Evolutionary conservation across 2,113 vertebrate genomes (phyloP), one percentile per base, ranked within the genome.

Genomic region (Regulus satrapa): DNA sequence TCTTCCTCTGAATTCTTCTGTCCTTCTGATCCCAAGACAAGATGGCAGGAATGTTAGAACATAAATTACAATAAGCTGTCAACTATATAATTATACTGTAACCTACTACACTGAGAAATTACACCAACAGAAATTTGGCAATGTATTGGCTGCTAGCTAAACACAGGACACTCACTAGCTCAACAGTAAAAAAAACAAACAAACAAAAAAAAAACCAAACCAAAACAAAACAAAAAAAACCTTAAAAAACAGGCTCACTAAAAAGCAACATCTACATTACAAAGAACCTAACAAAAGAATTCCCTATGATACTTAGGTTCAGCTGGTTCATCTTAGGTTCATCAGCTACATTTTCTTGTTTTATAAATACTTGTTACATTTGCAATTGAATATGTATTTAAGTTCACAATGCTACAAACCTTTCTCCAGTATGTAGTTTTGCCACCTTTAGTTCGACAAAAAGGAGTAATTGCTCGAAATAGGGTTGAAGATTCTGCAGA

Each of bases 241-340:
- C 6, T n/a, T n/a, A 52, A 52, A 36, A 29, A 12, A 0, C 34
- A 89, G 85, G 82, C 78, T 95, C 92, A 92, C 91, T 95, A 77
- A 88, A 95, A 95, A 95, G 88, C 96, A 95, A 86, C 88, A 74
- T 16, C 95, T 95, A 91, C 72, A 12, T 83, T 91, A 94, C 96
- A 94, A 84, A 86, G 88, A 94, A 95, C 85, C 75, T 69, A 97
- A 93, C 88, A 77, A 95, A 97, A 92, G 51, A 93, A 92, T 94
- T 92, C 96, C 63, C 58, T 88, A 76, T 76, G 85, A 76, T 93
- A 94, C 82, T 95, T 88, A 93, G 92, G 95, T 96, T 94, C 79
- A 95, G 75, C 62, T 94, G 94, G 82, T 94, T 92, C 92, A 86
- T 93, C 91, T 95, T 95, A 94, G 95, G 95, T 96, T 93, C 86